Percentiles rank a stretch among this genome's conserved stretches.
Conservation (phyloP, 2,888 invertebrate species). For the Morpho achilles region DNA sequence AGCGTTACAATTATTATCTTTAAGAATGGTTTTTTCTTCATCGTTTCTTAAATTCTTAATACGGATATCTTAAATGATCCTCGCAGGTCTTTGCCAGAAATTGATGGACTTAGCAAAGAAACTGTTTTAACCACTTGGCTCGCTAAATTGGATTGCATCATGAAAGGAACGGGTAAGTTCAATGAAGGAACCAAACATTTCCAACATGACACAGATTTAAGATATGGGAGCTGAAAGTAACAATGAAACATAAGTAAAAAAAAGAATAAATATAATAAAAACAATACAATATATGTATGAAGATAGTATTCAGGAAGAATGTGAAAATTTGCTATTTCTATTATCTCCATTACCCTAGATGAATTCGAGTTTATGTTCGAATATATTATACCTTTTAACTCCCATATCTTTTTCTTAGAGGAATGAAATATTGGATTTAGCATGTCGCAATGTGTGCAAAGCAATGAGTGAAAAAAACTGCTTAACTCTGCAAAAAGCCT, state of each 20-base stretch:
- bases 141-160: constrained; percentile 99
- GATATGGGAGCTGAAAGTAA: constrained; percentile 19
- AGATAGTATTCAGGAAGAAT: too few species aligned
- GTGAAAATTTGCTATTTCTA: too few species aligned
- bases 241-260: background rate
- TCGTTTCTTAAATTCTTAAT: too few species aligned
- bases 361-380: too few species aligned
- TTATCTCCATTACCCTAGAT: too few species aligned
- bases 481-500: constrained; percentile 39
- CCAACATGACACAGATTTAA: constrained; percentile 2
- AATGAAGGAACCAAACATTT: constrained; percentile 2
- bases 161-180: constrained; percentile 86
- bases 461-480: constrained; percentile 33
- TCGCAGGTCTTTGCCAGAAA: constrained; percentile 95
- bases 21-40: too few species aligned
- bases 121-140: constrained; percentile 99
- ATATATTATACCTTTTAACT: constrained; percentile 13
- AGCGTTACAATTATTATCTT: too few species aligned
- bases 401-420: constrained; percentile 19
- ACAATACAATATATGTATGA: too few species aligned
- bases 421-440: constrained; percentile 22
- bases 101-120: constrained; percentile 99
- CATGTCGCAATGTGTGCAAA: constrained; percentile 41
- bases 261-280: too few species aligned
- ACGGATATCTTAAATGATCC: too few species aligned